phyloP scores from a whole-genome alignment of 2,888 invertebrate species.

The Anarsia innoxiella region DNA sequence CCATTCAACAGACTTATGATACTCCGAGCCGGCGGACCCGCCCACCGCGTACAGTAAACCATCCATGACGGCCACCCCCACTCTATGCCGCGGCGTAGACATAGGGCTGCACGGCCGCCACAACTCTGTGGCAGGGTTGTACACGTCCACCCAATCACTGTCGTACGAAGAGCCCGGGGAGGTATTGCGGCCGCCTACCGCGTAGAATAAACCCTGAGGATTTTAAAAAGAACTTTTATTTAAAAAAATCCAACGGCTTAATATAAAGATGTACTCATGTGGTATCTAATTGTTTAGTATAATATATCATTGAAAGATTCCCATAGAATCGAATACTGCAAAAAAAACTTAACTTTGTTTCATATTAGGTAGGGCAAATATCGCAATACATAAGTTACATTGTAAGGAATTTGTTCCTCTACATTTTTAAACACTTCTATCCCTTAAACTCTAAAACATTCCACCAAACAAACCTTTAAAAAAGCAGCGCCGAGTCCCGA shows the following conservation, averaged over 20 bases:
- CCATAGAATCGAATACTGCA: no score
- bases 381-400: no score
- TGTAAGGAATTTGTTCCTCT: no score
- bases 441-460: no score
- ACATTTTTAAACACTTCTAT: no score
- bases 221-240: no score
- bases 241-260: no score
- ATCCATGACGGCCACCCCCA: constrained; percentile 96
- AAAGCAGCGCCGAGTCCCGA: constrained; percentile 92
- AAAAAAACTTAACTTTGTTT: no score
- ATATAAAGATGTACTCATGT: no score
- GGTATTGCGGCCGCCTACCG: constrained; percentile 94
- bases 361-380: no score
- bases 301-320: no score
- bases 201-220: constrained; percentile 91
- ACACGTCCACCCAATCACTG: constrained; percentile 91
- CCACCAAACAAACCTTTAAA: constrained; percentile 72
- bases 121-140: constrained; percentile 88
- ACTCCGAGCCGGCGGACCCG: constrained; percentile 89
- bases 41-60: constrained; percentile 93
- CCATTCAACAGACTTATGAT: constrained; percentile 93
- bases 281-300: no score
- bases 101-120: constrained; percentile 93
- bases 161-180: constrained; percentile 91
- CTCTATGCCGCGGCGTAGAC: constrained; percentile 90